Conservation (phyloP, 2,113 vertebrate species). For the Pleuronectes platessa region DNA sequence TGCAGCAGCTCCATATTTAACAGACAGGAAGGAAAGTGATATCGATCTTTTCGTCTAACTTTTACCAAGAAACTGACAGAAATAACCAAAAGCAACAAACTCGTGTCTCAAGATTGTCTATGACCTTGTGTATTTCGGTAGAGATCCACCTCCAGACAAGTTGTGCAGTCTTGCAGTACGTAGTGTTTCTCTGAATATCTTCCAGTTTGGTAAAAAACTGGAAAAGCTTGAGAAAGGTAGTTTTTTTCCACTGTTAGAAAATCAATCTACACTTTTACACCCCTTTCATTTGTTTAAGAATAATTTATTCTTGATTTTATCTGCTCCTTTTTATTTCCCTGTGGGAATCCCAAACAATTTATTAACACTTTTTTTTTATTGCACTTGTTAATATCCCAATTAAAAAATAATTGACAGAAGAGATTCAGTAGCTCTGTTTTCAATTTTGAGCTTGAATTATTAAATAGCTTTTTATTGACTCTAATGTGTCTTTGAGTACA, state of each 20-base stretch:
- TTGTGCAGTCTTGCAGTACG: not conserved
- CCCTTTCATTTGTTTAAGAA: not conserved
- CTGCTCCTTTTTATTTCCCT: not conserved
- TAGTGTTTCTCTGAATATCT: not conserved
- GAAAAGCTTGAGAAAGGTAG: not conserved
- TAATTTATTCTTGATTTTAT: not conserved
- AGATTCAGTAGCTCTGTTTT: not conserved
- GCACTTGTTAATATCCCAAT: not conserved
- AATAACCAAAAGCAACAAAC: not conserved
- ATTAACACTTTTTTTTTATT: not conserved
- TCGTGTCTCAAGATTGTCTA: not conserved
- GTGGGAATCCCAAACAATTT: not conserved
- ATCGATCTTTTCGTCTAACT: not conserved
- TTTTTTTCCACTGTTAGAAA: not conserved
- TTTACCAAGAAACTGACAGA: not conserved
- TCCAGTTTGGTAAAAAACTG: conserved; percentile 3
- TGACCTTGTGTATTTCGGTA: not conserved
- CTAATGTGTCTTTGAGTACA: not conserved
- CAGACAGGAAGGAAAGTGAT: not conserved
- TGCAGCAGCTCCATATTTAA: not conserved
- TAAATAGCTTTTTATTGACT: conserved; percentile 2
- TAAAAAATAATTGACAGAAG: not conserved
- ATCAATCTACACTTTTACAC: not conserved
- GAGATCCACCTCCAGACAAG: not conserved
- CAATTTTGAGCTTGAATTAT: conserved; percentile 9